Evolutionary conservation across 53 echinoderm and acorn worm species (phyloP), one percentile per base, ranked within the genome.

Genomic region (Zoroaster sp.): DNA sequence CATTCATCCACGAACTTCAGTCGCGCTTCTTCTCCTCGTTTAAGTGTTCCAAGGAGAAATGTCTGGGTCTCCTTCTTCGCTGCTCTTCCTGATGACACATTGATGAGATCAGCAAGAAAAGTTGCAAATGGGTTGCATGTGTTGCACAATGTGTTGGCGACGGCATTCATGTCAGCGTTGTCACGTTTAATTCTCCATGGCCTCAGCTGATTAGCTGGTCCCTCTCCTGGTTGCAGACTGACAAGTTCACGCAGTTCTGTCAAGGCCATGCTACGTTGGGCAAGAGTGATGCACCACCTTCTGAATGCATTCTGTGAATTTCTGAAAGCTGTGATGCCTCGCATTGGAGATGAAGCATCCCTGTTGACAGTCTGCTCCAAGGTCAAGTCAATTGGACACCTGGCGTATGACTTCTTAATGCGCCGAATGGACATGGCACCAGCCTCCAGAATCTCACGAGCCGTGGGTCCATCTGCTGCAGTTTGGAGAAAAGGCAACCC

Each of bases 401-500:
- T 45, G 45, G 45, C 45, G 45, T 45, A 45, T 45, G 45, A 45
- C 45, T 45, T 45, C 45, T 44, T 43, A 20, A 23, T 20, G 45
- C 12, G 75, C n/a, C 21, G 75, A 42, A 41, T 74, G 1, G 45
- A 45, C 92, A 45, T 45, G 45, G 45, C 45, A 45, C 45, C 87
- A 35, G 76, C 69, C 28, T 38, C 66, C 35, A 94, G 74, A 47
- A 88, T 40, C 49, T 44, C 36, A 40, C 69, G 52, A 41, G 71
- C 68, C 72, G 77, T 40, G 72, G 93, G 76, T 34, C 69, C 80
- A 55, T 75, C 13, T 73, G 76, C 68, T 35, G 88, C 46, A 94
- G 78, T 73, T 92, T 88, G 31, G 73, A 71, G 54, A 88, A 91
- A 53, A 92, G 92, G 34, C 90, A 87, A 14, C 91, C 91, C 95